Conservation (phyloP, 2,113 vertebrate species). For the Picathartes gymnocephalus region DNA sequence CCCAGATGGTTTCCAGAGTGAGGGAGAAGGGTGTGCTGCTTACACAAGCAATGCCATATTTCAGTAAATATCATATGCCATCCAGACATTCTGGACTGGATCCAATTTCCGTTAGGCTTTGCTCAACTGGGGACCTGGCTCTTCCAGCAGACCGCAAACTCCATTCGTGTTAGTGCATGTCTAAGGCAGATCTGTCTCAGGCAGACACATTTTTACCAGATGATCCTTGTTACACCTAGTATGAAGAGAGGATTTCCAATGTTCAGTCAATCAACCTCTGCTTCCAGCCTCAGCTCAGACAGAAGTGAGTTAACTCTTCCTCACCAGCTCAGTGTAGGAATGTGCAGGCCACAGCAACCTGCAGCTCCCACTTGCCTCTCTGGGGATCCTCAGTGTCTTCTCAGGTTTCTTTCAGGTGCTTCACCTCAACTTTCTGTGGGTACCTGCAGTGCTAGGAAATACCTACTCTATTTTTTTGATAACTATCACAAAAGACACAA, state of each 20-base stretch:
- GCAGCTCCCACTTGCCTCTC: not conserved
- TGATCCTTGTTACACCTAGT: constrained; percentile 45
- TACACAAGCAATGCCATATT: constrained; percentile 49
- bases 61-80: constrained; percentile 59
- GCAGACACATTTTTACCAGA: constrained; percentile 47
- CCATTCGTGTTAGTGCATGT: constrained; percentile 8
- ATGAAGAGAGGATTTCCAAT: constrained; percentile 6
- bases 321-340: not conserved
- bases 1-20: constrained; percentile 59
- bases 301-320: constrained; percentile 13
- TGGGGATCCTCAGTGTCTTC: not conserved
- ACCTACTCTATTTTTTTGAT: not conserved
- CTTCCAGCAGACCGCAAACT: constrained; percentile 46
- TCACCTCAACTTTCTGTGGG: not conserved
- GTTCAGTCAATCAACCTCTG: not conserved
- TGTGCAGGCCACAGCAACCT: not conserved
- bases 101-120: constrained; percentile 49
- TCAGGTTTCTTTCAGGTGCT: not conserved
- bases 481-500: not conserved
- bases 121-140: constrained; percentile 45
- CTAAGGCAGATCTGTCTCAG: constrained; percentile 8
- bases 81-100: constrained; percentile 51
- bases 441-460: not conserved
- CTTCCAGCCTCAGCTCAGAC: not conserved
- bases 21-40: constrained; percentile 43